phyloP scores from a whole-genome alignment of 1,140 invertebrate genomes.

The Maconellicoccus hirsutus region DNA sequence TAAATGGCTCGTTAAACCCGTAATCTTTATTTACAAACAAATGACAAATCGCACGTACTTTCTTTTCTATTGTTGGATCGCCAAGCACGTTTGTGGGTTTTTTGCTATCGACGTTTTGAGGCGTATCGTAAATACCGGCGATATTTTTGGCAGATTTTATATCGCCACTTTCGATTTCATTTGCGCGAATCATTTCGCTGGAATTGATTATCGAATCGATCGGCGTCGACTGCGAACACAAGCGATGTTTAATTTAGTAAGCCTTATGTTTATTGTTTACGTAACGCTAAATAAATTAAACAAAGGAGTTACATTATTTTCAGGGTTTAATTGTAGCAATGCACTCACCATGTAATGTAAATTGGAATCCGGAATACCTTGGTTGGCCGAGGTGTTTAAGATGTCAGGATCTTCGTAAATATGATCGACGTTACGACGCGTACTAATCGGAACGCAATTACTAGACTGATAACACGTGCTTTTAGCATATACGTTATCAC shows the following conservation, averaged over 20 bases:
- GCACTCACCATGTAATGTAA: not conserved
- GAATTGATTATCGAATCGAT: slow-evolving; percentile 11
- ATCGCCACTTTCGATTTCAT: not conserved
- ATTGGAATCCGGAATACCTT: not conserved
- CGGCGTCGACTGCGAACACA: not conserved
- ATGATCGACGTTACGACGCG: not conserved
- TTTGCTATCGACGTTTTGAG: not conserved
- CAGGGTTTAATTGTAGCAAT: not conserved
- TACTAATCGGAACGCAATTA: not conserved
- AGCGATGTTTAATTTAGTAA: not conserved
- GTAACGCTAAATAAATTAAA: not conserved
- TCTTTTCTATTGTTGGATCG: not conserved
- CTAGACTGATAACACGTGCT: not conserved
- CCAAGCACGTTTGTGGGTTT: not conserved
- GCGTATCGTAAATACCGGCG: not conserved
- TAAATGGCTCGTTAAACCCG: no score
- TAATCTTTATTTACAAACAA: no score
- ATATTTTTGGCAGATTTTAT: not conserved
- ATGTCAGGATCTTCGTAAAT: slow-evolving; percentile 13
- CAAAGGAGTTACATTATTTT: not conserved
- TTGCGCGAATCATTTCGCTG: not conserved
- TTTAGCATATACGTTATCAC: not conserved
- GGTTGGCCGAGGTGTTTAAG: not conserved
- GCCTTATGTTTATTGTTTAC: not conserved
- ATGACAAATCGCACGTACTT: not conserved